These are phyloP conservation scores for Acomys russatus DNA, from an alignment of 2,797 vertebrate species.

Conservation along the genomic window DNA sequence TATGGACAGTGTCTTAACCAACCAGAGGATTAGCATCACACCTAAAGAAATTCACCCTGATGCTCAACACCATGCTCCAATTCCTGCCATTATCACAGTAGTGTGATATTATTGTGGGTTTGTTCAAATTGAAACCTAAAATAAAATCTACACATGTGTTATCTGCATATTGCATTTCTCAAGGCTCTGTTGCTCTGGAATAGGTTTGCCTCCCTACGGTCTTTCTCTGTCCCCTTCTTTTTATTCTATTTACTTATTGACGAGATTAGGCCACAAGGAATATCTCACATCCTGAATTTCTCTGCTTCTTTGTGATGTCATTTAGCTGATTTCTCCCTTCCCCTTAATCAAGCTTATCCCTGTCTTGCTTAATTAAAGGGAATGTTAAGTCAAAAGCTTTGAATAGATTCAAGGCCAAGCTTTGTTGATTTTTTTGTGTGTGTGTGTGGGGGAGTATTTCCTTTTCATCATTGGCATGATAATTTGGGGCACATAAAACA, in stretches of 20 bases:
- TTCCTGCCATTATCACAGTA: neutral
- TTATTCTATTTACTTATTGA: constrained; percentile 22
- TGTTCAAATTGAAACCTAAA: constrained; percentile 40
- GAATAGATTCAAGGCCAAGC: neutral
- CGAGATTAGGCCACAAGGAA: neutral
- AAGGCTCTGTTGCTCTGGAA: constrained; percentile 29
- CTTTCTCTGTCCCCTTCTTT: neutral
- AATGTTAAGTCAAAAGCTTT: constrained; percentile 27
- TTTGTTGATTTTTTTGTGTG: neutral
- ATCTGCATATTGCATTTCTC: constrained; percentile 19
- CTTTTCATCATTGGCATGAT: neutral
- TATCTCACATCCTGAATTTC: neutral
- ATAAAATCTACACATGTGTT: neutral
- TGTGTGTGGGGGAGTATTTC: neutral
- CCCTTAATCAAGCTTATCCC: neutral
- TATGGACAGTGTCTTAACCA: neutral
- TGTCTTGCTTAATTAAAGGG: neutral
- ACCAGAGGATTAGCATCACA: neutral
- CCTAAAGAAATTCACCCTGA: neutral
- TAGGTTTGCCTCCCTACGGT: neutral
- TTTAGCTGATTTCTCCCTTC: neutral
- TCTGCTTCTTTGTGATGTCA: neutral
- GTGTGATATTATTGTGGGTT: neutral
- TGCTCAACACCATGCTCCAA: neutral
- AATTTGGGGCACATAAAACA: neutral